Percentiles rank a stretch among this genome's conserved stretches.
These are phyloP conservation scores for Crocuta crocuta DNA, from an alignment of 2,113 vertebrate genomes.

Conservation along the genomic window DNA sequence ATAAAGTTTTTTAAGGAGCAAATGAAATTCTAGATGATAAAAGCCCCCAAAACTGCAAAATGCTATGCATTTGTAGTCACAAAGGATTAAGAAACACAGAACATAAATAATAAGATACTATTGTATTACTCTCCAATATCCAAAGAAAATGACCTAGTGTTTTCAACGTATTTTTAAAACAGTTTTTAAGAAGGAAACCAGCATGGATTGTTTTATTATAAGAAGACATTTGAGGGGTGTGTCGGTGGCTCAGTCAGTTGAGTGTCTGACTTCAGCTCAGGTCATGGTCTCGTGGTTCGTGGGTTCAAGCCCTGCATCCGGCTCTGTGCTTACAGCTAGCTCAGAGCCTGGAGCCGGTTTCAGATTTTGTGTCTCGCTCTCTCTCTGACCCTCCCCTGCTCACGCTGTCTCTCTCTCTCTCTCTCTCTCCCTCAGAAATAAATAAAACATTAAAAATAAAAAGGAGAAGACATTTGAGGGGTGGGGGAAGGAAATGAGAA, in stretches of 20 bases:
- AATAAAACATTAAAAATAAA: too few relatives aligned
- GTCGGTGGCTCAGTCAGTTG: too few relatives aligned
- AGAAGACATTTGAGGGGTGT: neutral
- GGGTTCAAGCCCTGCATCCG: too few relatives aligned
- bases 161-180: slow-evolving; percentile 31
- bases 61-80: neutral
- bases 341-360: too few relatives aligned
- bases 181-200: slow-evolving; percentile 26
- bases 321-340: too few relatives aligned
- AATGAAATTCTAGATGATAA: neutral
- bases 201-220: slow-evolving; percentile 12
- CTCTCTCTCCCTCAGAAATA: too few relatives aligned
- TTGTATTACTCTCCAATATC: neutral
- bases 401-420: too few relatives aligned
- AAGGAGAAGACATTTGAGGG: neutral
- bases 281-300: too few relatives aligned
- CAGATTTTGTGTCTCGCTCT: too few relatives aligned
- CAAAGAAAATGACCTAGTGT: slow-evolving; percentile 5
- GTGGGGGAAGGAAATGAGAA: neutral
- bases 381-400: too few relatives aligned
- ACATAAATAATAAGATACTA: neutral
- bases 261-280: too few relatives aligned
- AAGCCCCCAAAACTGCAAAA: neutral
- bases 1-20: neutral
- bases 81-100: neutral